Base-by-base conservation (phyloP, 2,113 vertebrate species). In the Bufo gargarizans region DNA sequence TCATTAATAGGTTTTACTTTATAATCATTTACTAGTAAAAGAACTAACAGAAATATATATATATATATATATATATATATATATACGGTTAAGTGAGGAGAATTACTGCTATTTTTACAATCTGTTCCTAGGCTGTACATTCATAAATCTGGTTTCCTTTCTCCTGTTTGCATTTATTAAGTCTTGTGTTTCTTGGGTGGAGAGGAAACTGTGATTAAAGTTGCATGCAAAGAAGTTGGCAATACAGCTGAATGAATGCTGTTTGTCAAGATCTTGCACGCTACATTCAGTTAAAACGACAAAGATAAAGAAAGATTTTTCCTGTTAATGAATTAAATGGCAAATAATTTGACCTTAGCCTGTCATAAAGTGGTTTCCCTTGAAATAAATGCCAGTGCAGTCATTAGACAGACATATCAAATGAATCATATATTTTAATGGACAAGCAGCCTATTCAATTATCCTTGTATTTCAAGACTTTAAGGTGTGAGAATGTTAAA, bases 231-330 rank as follows among this genome's bases (percentile, higher is more conserved):
- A 74, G 71, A 74, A 74, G 43, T 45, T 74, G 17, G 71, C 43
- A 74, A 74, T 74, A 74, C 71, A 49, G 14, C 47, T 47, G 49
- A 47, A 74, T 74, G 43, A 74, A 74, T 16, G 71, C 45, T 47
- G 71, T 74, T 74, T 74, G 71, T 74, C 71, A 74, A 74, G 71
- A 45, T 74, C 71, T 74, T 74, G 71, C 71, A 74, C 71, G 71
- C 71, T 74, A 74, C 69, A 6, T 45, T 74, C 45, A 74, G 4
- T 74, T 74, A 74, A 47, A 74, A 74, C 49, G 47, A 74, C 71
- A 74, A 43, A 74, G 71, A 74, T 74, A 74, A 74, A 47, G 71
- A 47, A 17, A 74, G 71, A 74, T 16, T 47, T 74, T 74, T 74
- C 71, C 71, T 72, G 69, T 72, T 72, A 72, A 72, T 72, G 69